Percentiles rank a stretch among this genome's conserved stretches.
Conservation (phyloP, 2,888 invertebrate species). For the Platypus cylindrus region DNA sequence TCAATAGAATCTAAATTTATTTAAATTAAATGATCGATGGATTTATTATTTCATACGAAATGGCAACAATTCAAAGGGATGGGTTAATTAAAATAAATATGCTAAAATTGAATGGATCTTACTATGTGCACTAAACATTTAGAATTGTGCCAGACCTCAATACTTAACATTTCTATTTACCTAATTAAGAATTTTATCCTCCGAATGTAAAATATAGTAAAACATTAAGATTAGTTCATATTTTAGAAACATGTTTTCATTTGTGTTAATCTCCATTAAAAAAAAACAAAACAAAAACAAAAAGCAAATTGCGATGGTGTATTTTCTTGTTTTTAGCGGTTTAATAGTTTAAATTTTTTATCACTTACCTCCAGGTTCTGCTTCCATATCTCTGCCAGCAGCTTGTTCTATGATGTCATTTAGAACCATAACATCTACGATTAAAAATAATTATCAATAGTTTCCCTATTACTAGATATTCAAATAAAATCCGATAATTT, state of each 20-base stretch:
- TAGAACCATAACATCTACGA: slow-evolving; percentile 86
- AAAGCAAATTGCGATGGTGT: slow-evolving; percentile 38
- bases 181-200: slow-evolving; percentile 26
- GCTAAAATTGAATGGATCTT: too few species aligned
- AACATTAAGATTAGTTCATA: slow-evolving; percentile 25
- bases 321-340: slow-evolving; percentile 20
- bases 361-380: slow-evolving; percentile 75
- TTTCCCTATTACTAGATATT: background rate
- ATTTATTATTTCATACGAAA: too few species aligned
- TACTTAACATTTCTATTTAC: slow-evolving; percentile 23
- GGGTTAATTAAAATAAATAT: too few species aligned
- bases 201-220: slow-evolving; percentile 23
- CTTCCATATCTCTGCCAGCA: slow-evolving; percentile 75
- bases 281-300: too few species aligned
- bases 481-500: too few species aligned
- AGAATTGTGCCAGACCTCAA: slow-evolving; percentile 23
- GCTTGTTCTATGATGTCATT: slow-evolving; percentile 96
- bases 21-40: too few species aligned
- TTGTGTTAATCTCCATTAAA: slow-evolving; percentile 17
- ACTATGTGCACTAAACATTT: slow-evolving; percentile 24
- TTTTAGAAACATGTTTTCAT: slow-evolving; percentile 18
- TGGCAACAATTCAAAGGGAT: too few species aligned
- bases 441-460: background rate
- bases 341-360: slow-evolving; percentile 1
- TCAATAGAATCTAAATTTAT: too few species aligned